Evolutionary conservation across 2,888 invertebrate genomes (phyloP).

Genomic region (Tachina lurida): DNA sequence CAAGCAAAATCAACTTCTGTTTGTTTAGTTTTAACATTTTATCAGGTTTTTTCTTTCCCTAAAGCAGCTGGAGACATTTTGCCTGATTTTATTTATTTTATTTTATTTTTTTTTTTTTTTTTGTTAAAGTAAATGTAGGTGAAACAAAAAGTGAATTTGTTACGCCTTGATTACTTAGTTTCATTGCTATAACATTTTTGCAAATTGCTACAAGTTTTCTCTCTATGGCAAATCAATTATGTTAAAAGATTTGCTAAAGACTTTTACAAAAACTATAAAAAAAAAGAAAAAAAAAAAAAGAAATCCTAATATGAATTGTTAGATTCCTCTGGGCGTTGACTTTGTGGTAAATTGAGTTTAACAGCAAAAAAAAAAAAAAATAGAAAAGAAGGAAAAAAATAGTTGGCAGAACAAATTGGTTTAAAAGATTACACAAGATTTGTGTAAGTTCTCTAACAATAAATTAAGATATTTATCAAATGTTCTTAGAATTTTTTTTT

Average conservation of each 20-base stretch:
- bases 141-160: constrained; percentile 58
- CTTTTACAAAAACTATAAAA: constrained; percentile 16
- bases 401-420: constrained; percentile 68
- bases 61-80: constrained; percentile 51
- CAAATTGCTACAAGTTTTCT: constrained; percentile 34
- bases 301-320: constrained; percentile 33
- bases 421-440: constrained; percentile 65
- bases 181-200: constrained; percentile 32
- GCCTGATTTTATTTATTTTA: neutral
- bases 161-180: constrained; percentile 60
- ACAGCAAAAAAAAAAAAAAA: constrained; percentile 14
- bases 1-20: constrained; percentile 20
- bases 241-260: constrained; percentile 56
- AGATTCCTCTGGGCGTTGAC: constrained; percentile 63
- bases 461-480: constrained; percentile 57
- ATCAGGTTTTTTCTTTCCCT: neutral
- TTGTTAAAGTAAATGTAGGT: constrained; percentile 18
- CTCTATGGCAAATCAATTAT: constrained; percentile 62
- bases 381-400: constrained; percentile 11
- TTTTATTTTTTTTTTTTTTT: neutral
- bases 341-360: constrained; percentile 69
- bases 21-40: constrained; percentile 12
- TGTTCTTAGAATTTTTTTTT: constrained; percentile 10
- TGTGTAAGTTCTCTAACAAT: constrained; percentile 30
- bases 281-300: neutral